Base-by-base conservation (phyloP, 92 coral and sea anemone genomes). In the Phenganax marumi region DNA sequence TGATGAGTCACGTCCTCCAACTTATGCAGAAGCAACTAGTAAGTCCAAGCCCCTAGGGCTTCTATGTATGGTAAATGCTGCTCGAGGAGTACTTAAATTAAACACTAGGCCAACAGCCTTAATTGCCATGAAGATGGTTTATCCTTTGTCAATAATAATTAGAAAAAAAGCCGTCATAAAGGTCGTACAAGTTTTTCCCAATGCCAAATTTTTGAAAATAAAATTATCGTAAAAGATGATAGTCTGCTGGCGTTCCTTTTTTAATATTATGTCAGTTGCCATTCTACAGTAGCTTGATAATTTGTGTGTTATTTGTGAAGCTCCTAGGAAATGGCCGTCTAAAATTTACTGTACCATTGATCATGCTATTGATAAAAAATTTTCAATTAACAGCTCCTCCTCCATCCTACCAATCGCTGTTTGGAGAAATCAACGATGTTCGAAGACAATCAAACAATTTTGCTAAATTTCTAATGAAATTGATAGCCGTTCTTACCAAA, bases 11-110 rank as follows among this genome's bases (percentile, higher is more conserved):
- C 68, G 68, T 0, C 97, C 90, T 10, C 97, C 97, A 8, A 81
- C 93, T 9, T 93, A 93, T 73, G 93, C 89, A 19, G 93, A 93
- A 80, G 97, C 97, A 23, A 88, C 88, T 81, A 97, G 97, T 93
- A 60, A 16, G 26, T 50, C 51, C 49, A 80, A 10, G n/a, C 14
- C 7, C 16, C 7, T 1, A 23, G 3, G 48, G 12, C 18, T 12
- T 23, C 33, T 23, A 23, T 12, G 48, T 9, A 60, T 3, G 1
- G 66, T 6, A 7, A 3, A 14, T 16, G 13, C 63, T 12, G n/a
- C 12, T 5, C 5, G 12, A 17, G 6, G 4, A 57, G n/a, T 57
- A 21, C 17, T 54, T 54, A 12, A n/a, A n/a, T n/a, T n/a, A n/a
- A n/a, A n/a, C 13, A 14, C 60, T 54, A 2, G 3, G 14, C 2